Evolutionary conservation across 2,888 invertebrate genomes (phyloP).

Genomic region (Drosophila dives): DNA sequence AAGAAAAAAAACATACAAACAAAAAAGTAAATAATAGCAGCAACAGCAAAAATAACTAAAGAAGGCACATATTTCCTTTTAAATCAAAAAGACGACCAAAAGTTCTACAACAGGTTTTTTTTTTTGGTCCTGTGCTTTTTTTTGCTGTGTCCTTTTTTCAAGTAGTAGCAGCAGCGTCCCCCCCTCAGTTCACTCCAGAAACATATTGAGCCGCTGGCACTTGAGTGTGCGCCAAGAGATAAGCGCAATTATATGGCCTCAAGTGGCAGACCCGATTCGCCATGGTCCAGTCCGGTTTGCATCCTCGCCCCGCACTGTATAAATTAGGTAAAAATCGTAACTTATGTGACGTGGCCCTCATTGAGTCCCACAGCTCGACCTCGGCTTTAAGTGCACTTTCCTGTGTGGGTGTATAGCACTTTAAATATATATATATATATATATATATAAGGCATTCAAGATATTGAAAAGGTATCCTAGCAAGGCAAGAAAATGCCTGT

Average conservation of each 20-base stretch:
- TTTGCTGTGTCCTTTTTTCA: slow-evolving; percentile 36
- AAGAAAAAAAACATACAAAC: slow-evolving; percentile 17
- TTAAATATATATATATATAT: slow-evolving; percentile 61
- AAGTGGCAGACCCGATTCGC: slow-evolving; percentile 46
- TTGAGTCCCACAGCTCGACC: slow-evolving; percentile 55
- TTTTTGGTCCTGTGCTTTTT: slow-evolving; percentile 14
- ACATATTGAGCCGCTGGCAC: slow-evolving; percentile 75
- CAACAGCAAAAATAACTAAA: slow-evolving; percentile 21
- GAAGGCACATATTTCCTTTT: slow-evolving; percentile 70
- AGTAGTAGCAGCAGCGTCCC: slow-evolving; percentile 44
- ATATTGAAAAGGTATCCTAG: slow-evolving; percentile 65
- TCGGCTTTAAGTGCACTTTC: slow-evolving; percentile 67
- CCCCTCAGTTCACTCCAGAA: slow-evolving; percentile 76
- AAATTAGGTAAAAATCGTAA: slow-evolving; percentile 74
- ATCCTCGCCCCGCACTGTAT: slow-evolving; percentile 45
- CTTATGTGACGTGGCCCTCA: slow-evolving; percentile 74
- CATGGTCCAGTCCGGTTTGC: slow-evolving; percentile 13
- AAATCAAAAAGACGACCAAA: slow-evolving; percentile 69
- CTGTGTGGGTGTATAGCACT: slow-evolving; percentile 23
- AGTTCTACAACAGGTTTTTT: slow-evolving; percentile 56
- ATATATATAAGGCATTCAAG: slow-evolving; percentile 9
- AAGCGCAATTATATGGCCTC: slow-evolving; percentile 80
- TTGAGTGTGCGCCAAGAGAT: slow-evolving; percentile 81
- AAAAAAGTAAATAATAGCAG: slow-evolving; percentile 40
- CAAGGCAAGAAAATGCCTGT: slow-evolving; percentile 41